A percentile compares a stretch with the other conserved stretches of the same genome.
Evolutionary conservation across 2,797 vertebrate genomes (phyloP).

Genomic region (Gila robusta): DNA sequence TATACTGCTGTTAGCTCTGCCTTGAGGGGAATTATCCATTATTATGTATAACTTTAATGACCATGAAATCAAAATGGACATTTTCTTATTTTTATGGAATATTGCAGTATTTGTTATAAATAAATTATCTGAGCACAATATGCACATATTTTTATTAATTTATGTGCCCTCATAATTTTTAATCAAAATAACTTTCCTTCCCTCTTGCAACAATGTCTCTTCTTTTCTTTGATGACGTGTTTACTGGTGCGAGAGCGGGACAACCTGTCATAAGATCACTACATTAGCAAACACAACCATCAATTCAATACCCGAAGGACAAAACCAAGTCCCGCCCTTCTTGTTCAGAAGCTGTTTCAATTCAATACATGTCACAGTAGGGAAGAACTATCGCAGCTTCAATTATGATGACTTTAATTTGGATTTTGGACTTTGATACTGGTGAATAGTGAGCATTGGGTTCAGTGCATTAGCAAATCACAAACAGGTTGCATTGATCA

Average conservation of each 20-base stretch:
- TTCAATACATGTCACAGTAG: background rate
- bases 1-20: background rate
- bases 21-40: background rate
- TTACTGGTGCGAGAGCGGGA: background rate
- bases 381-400: background rate
- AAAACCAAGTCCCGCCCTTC: background rate
- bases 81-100: background rate
- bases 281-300: background rate
- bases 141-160: background rate
- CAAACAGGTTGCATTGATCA: background rate
- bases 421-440: background rate
- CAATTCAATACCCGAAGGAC: background rate
- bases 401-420: background rate
- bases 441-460: background rate
- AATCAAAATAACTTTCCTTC: background rate
- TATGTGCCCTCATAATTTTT: background rate
- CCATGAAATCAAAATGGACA: background rate
- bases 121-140: background rate
- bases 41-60: background rate
- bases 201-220: background rate
- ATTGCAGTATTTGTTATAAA: background rate
- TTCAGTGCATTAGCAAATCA: background rate
- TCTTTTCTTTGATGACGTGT: background rate
- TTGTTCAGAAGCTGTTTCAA: background rate
- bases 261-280: background rate